A percentile compares a stretch with the other conserved stretches of the same genome.
Evolutionary conservation across 1,140 invertebrate species (phyloP).

Genomic region (Hesperophylax magnus): DNA sequence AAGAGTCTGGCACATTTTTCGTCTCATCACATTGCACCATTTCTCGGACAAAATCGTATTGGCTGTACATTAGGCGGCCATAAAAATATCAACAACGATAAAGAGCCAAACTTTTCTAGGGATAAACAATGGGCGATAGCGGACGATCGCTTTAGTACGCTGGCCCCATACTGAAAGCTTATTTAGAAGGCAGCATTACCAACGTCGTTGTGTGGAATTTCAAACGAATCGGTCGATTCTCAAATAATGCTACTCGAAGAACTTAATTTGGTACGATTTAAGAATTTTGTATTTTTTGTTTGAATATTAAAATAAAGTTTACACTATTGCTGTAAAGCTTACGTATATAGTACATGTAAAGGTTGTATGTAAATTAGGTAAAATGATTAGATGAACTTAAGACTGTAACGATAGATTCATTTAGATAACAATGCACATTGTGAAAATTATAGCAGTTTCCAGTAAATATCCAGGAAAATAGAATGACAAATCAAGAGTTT

Average conservation of each 20-base stretch:
- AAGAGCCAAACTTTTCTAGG: constrained; percentile 41
- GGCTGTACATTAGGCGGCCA: constrained; percentile 35
- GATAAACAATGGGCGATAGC: constrained; percentile 47
- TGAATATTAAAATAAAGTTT: no score
- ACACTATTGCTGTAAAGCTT: no score
- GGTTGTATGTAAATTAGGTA: no score
- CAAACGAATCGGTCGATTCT: constrained; percentile 18
- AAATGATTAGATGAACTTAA: no score
- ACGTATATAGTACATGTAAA: no score
- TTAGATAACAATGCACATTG: no score
- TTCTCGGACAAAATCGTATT: constrained; percentile 24
- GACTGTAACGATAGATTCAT: no score
- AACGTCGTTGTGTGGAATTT: constrained; percentile 17
- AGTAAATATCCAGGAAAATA: no score
- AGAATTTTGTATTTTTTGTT: not conserved
- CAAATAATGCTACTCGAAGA: constrained; percentile 7
- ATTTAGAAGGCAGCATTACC: constrained; percentile 35
- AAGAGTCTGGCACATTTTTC: constrained; percentile 19
- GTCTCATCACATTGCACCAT: constrained; percentile 5
- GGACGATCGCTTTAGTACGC: constrained; percentile 42
- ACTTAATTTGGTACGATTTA: not conserved
- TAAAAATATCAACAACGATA: constrained; percentile 43
- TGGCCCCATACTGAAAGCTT: constrained; percentile 37
- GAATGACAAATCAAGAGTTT: no score
- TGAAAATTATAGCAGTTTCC: no score